These are phyloP conservation scores for Drosophila neoperkinsi DNA, from an alignment of 2,888 invertebrate genomes.

Conservation along the genomic window DNA sequence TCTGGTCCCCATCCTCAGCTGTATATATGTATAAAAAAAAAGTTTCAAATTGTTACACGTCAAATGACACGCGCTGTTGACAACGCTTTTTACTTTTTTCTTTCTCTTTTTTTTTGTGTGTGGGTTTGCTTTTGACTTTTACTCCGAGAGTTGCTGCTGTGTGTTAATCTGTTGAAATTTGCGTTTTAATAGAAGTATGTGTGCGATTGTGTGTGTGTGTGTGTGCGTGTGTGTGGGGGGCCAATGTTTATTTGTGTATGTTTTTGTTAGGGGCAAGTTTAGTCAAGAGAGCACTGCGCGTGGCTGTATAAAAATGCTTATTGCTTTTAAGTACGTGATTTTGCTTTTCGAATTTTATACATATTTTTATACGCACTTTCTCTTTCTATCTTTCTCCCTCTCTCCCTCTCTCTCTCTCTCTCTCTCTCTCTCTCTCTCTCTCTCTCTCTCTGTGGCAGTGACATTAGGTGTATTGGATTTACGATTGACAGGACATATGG, in stretches of 20 bases:
- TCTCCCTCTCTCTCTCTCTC: not conserved
- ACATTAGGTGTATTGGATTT: slow-evolving; percentile 73
- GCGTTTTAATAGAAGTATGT: slow-evolving; percentile 72
- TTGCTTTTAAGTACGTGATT: slow-evolving; percentile 78
- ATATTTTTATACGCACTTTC: slow-evolving; percentile 19
- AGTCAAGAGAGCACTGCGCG: slow-evolving; percentile 45
- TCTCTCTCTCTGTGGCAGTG: slow-evolving; percentile 30
- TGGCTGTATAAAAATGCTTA: slow-evolving; percentile 69
- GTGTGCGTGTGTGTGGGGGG: slow-evolving; percentile 14
- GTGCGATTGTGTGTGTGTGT: slow-evolving; percentile 13
- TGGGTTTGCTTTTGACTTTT: slow-evolving; percentile 5
- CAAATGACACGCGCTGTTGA: slow-evolving; percentile 69
- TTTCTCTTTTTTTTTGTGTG: slow-evolving; percentile 2
- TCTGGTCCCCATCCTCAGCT: slow-evolving; percentile 17
- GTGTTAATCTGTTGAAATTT: slow-evolving; percentile 79
- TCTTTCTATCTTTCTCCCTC: not conserved
- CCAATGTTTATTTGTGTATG: slow-evolving; percentile 23
- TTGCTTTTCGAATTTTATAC: slow-evolving; percentile 53
- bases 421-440: not conserved
- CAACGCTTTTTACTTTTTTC: slow-evolving; percentile 17
- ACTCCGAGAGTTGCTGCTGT: slow-evolving; percentile 18
- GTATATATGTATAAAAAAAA: slow-evolving; percentile 42
- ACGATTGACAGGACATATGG: slow-evolving; percentile 58
- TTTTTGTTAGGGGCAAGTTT: slow-evolving; percentile 44
- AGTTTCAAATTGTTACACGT: slow-evolving; percentile 78